phyloP scores from a whole-genome alignment of 2,888 invertebrate genomes.

The Drosophila cognata region DNA sequence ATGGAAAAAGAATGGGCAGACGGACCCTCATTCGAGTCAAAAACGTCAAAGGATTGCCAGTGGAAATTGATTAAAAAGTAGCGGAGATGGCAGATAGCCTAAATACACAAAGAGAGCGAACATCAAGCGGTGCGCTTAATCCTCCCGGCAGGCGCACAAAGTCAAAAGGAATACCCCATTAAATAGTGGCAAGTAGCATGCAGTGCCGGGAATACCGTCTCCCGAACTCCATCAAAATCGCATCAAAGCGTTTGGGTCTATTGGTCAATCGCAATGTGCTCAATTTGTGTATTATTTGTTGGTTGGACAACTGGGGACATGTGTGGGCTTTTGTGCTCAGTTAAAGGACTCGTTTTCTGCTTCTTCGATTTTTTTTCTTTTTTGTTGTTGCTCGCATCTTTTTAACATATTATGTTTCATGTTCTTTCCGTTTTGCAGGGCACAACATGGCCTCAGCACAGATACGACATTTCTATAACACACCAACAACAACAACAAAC shows the following conservation, averaged over 20 bases:
- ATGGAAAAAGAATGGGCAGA: conserved; percentile 27
- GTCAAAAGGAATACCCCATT: conserved; percentile 24
- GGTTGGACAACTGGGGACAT: background rate
- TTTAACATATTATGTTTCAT: conserved; percentile 46
- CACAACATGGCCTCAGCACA: conserved; percentile 86
- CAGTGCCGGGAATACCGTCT: conserved; percentile 36
- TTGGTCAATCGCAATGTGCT: conserved; percentile 24
- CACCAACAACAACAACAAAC: conserved; percentile 76
- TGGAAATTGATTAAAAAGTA: conserved; percentile 77
- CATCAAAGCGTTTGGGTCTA: conserved; percentile 42
- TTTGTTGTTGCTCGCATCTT: conserved; percentile 35
- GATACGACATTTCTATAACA: conserved; percentile 84
- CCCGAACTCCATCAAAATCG: conserved; percentile 33
- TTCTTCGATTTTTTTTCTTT: background rate
- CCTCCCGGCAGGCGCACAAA: conserved; percentile 28
- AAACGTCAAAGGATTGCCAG: conserved; percentile 57
- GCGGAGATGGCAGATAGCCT: conserved; percentile 51
- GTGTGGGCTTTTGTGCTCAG: conserved; percentile 20
- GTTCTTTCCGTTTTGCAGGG: conserved; percentile 76
- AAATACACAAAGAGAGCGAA: conserved; percentile 54
- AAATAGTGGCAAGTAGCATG: conserved; percentile 24
- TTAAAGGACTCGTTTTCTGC: conserved; percentile 7
- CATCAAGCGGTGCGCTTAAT: conserved; percentile 41
- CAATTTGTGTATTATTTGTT: conserved; percentile 20
- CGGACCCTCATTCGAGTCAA: conserved; percentile 47